These are phyloP conservation scores for Coremacera marginata DNA, from an alignment of 2,888 invertebrate genomes.

Conservation along the genomic window DNA sequence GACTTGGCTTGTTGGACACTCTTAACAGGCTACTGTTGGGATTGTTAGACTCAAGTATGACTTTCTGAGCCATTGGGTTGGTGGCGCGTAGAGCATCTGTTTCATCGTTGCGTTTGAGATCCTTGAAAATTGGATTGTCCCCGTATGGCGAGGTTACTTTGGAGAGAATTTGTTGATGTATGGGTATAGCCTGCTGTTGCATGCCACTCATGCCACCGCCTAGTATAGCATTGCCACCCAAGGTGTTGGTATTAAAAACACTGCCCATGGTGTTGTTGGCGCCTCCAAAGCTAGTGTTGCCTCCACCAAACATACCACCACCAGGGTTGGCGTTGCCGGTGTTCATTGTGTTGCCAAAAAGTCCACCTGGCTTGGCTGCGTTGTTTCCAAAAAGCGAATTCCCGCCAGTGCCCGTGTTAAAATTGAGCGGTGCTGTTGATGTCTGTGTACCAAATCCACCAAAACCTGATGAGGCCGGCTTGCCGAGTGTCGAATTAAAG, in stretches of 20 bases:
- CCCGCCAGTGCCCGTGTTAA: conserved; percentile 57
- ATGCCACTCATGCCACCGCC: conserved; percentile 56
- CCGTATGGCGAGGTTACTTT: conserved; percentile 88
- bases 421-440: conserved; percentile 65
- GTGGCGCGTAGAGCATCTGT: conserved; percentile 78
- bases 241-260: conserved; percentile 55
- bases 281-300: conserved; percentile 61
- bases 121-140: conserved; percentile 86
- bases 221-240: conserved; percentile 50
- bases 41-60: conserved; percentile 71
- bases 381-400: conserved; percentile 71
- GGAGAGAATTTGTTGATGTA: conserved; percentile 81
- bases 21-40: conserved; percentile 70
- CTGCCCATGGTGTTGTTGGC: conserved; percentile 50
- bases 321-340: conserved; percentile 43
- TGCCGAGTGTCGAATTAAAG: conserved; percentile 65
- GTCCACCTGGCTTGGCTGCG: conserved; percentile 62
- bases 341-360: conserved; percentile 67
- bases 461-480: conserved; percentile 72
- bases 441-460: conserved; percentile 71
- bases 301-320: conserved; percentile 71
- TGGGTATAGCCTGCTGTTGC: conserved; percentile 67
- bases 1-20: conserved; percentile 72
- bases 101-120: conserved; percentile 73
- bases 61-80: conserved; percentile 79